These are phyloP conservation scores for Oligia strigilis DNA, from an alignment of 2,888 invertebrate genomes.

Conservation along the genomic window DNA sequence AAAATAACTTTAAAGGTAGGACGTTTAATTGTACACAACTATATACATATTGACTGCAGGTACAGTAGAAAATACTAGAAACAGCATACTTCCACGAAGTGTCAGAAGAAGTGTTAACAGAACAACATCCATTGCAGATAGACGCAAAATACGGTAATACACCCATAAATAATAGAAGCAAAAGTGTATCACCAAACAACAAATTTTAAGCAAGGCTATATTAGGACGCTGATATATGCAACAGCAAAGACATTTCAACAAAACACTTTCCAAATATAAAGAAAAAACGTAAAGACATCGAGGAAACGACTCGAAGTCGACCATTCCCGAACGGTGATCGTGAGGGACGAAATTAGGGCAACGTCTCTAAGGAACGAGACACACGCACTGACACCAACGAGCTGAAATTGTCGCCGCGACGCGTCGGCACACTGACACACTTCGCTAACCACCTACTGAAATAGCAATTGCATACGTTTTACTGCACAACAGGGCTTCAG, in stretches of 20 bases:
- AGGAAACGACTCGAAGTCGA: slow-evolving; percentile 48
- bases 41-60: neutral
- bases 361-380: slow-evolving; percentile 67
- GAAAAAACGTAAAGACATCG: slow-evolving; percentile 21
- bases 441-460: slow-evolving; percentile 79
- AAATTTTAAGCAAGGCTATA: neutral
- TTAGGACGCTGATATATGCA: neutral
- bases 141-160: neutral
- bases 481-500: slow-evolving; percentile 65
- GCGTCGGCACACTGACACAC: slow-evolving; percentile 85
- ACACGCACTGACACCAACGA: slow-evolving; percentile 70
- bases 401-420: slow-evolving; percentile 84
- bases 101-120: neutral
- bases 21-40: slow-evolving; percentile 6
- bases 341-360: slow-evolving; percentile 75
- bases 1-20: slow-evolving; percentile 21
- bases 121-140: neutral
- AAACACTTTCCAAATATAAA: slow-evolving; percentile 27
- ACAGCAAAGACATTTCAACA: slow-evolving; percentile 3
- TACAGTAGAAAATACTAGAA: slow-evolving; percentile 6
- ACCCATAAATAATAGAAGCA: neutral
- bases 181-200: neutral
- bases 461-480: slow-evolving; percentile 80
- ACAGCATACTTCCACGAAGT: neutral
- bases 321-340: slow-evolving; percentile 54